These are phyloP conservation scores for Agrochola litura DNA, from an alignment of 2,888 invertebrate species.

Conservation along the genomic window DNA sequence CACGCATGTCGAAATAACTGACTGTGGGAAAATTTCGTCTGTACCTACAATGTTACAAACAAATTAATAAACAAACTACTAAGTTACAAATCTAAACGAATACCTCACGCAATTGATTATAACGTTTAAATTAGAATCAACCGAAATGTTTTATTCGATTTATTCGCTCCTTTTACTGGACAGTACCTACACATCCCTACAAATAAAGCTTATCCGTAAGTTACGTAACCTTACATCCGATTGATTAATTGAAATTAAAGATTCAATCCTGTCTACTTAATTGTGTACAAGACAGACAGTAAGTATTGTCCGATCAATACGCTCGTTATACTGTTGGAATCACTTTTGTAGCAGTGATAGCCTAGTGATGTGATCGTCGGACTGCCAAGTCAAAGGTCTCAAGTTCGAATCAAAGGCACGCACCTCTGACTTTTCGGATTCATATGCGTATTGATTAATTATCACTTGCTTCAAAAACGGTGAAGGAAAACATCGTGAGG, in stretches of 20 bases:
- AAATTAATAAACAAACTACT: constrained; percentile 10
- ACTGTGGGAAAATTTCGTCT: constrained; percentile 13
- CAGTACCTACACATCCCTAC: constrained; percentile 5
- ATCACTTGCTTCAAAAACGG: too few relatives aligned
- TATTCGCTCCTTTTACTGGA: constrained; percentile 10
- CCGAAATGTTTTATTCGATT: constrained; percentile 10
- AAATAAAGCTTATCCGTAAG: constrained; percentile 33
- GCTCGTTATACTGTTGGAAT: neutral
- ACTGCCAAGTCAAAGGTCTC: too few relatives aligned
- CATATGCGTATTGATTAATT: too few relatives aligned
- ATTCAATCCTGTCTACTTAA: constrained; percentile 56
- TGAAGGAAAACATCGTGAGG: too few relatives aligned
- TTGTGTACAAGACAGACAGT: constrained; percentile 9
- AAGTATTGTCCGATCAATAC: constrained; percentile 14
- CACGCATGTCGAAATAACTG: constrained; percentile 48
- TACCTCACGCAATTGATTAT: neutral
- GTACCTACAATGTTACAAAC: constrained; percentile 11
- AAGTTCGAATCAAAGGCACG: too few relatives aligned
- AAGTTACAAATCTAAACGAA: neutral
- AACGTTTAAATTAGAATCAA: constrained; percentile 5
- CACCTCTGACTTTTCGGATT: too few relatives aligned
- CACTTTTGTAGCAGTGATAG: too few relatives aligned
- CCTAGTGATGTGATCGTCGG: too few relatives aligned
- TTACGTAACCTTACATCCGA: constrained; percentile 22
- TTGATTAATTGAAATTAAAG: constrained; percentile 58